Base-by-base conservation (phyloP, 1,140 invertebrate species). In the Scaptomyza hsui region DNA sequence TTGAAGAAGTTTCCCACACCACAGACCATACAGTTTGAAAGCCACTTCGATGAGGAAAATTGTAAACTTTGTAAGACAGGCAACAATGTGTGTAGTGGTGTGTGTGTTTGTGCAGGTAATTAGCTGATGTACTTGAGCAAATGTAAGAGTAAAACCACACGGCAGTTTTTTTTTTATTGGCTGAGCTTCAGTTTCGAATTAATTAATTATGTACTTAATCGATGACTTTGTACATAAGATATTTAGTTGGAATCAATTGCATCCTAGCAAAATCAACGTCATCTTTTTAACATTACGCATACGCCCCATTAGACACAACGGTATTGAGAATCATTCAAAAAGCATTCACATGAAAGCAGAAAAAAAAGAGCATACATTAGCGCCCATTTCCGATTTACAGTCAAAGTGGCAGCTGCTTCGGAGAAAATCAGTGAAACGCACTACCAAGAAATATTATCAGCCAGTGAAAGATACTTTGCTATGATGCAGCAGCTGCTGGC, bases 281-380 rank as follows among this genome's bases (percentile, higher is more conserved):
- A 26, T 29, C 24, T 4, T 4, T 56, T 24, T 3, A 6, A 0
- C 5, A 24, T 61, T 47, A 29, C 42, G 49, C 26, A 70, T 70
- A 42, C 67, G 60, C 67, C 32, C 18, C 67, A 49, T 70, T 70
- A 24, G 19, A 37, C 51, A 29, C 26, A 29, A 37, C 10, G 24
- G 15, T 37, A 6, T 19, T 9, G 21, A 49, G 67, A 37, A 16
- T 61, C 57, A 51, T 55, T 19, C 52, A 41, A 19, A 41, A 65
- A 13, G 16, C 44, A 59, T 15, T 9, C 26, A 45, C 19, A 19
- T 39, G 35, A 39, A 59, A 21, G 10, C 9, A 53, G 12, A 26
- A 16, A 37, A 65, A 44, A 47, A 21, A 62, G 47, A n/a, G 45
- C 37, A 61, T 56, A 73, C 69, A 81, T 81, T 82, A 78, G 52